Base-by-base conservation (phyloP, 1,140 invertebrate species). In the Drosophila tropicalis region DNA sequence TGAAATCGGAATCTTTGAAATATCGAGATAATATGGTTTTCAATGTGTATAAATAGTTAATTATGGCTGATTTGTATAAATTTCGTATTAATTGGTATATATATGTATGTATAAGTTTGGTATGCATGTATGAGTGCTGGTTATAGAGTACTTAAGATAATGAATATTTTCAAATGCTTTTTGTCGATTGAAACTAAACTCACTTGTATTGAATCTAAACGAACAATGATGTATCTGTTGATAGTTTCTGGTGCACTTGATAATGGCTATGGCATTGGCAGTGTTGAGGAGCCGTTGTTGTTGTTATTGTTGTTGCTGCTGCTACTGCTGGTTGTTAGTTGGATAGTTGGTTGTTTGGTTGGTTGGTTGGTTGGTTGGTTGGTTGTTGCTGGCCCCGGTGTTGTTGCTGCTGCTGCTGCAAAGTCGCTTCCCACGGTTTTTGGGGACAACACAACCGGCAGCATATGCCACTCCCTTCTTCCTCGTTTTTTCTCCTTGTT, bases 131-230 rank as follows among this genome's bases (percentile, higher is more conserved):
- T 39, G 36, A 34, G 41, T 36, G 22, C 32, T 39, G n/a, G n/a
- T 9, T 29, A 15, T 7, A 25, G 5, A 7, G 13, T 66, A n/a
- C 51, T 25, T 34, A 25, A 22, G 44, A 22, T 9, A 22, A 51
- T n/a, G 15, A 17, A 15, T 44, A 44, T 19, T 47, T 19, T 9
- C 3, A 12, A 51, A 51, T 51, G 44, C 9, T 51, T 51, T 51
- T 19, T 55, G 12, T 55, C 10, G 25, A 55, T 55, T 55, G 19
- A 25, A 55, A 15, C 77, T 69, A 68, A 67, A 86, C 83, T 86
- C 83, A 86, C 83, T 87, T 86, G 83, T 86, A 65, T 83, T 76
- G 79, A 87, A 87, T 86, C 83, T 86, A 86, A 86, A 87, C 83
- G 68, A 86, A 82, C 82, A 83, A 87, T 83, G 83, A 86, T 87